Evolutionary conservation across 2,888 invertebrate species (phyloP), one percentile per base, ranked within the genome.

Genomic region (Drosophila mulleri): DNA sequence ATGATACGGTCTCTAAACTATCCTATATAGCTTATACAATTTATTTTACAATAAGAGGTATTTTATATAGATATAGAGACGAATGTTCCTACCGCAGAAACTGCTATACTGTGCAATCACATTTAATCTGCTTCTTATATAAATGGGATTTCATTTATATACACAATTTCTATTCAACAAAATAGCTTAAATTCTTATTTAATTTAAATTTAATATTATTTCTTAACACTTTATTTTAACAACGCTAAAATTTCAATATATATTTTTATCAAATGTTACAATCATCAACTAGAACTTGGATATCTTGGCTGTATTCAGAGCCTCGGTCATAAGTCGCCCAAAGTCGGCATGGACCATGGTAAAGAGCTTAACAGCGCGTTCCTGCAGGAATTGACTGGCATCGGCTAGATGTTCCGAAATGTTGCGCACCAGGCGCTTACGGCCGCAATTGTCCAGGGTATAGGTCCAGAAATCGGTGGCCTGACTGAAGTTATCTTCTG

Each of bases 401-500:
- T 95, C 94, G 82, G 95, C 95, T 66, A 99, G 92, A 91, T 96
- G 95, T 6, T 94, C 96, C 1, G 96, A 97, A 86, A 99, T 95
- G 92, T 99, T 99, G 18, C 94, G 93, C 2, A 96, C 95, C 59
- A 97, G 92, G 42, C 98, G 95, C 62, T 95, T 94, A 77, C 96
- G 95, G 59, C 95, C 97, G 0, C 94, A 96, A 16, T 95, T 95
- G 73, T 95, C 95, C 83, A 99, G 94, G 4, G 97, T 97, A 87
- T 96, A 95, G 83, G 94, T 94, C 95, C 96, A 99, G 93, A 98
- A 98, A 1, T 93, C 90, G 23, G 95, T 95, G 0, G 96, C 96
- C 93, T 99, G 99, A 2, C 95, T 94, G 93, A 95, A 98, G 93
- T 99, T 98, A 91, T 99, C 98, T 80, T 98, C 98, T 0, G 94